Conservation (phyloP, 2,113 vertebrate genomes). For the Empidonax alnorum region DNA sequence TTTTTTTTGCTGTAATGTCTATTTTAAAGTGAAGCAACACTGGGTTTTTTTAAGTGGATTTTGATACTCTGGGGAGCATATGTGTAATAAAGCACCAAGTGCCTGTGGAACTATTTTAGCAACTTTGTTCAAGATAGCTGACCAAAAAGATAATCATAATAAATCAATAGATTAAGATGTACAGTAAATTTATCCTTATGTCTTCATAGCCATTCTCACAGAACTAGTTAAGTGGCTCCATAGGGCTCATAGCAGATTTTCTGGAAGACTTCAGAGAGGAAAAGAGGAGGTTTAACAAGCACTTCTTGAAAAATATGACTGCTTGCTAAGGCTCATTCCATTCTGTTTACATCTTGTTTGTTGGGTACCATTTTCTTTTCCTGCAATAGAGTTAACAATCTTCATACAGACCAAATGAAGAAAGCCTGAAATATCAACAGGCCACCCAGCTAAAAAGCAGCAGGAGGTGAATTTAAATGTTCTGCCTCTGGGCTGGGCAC, state of each 20-base stretch:
- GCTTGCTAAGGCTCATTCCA: not conserved
- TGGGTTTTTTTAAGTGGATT: not conserved
- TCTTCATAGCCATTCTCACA: not conserved
- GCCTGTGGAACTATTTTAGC: not conserved
- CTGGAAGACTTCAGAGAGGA: not conserved
- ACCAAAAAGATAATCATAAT: not conserved
- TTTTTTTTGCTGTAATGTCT: not conserved
- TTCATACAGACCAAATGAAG: not conserved
- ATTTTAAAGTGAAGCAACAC: not conserved
- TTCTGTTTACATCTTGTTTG: not conserved
- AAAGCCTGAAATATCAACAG: not conserved
- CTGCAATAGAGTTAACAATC: not conserved
- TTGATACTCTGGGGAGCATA: not conserved
- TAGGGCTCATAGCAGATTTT: not conserved
- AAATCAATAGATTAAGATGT: slow-evolving; percentile 3
- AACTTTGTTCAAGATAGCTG: not conserved
- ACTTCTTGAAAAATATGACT: not conserved
- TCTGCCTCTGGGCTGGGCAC: not conserved
- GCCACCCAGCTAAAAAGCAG: not conserved
- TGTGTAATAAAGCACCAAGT: not conserved
- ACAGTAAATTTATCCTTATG: not conserved
- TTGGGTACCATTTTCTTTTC: not conserved
- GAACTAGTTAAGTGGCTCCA: slow-evolving; percentile 4
- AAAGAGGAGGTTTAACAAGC: not conserved
- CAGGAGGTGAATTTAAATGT: not conserved